phyloP scores from a whole-genome alignment of 2,113 vertebrate species.

The Garra rufa region DNA sequence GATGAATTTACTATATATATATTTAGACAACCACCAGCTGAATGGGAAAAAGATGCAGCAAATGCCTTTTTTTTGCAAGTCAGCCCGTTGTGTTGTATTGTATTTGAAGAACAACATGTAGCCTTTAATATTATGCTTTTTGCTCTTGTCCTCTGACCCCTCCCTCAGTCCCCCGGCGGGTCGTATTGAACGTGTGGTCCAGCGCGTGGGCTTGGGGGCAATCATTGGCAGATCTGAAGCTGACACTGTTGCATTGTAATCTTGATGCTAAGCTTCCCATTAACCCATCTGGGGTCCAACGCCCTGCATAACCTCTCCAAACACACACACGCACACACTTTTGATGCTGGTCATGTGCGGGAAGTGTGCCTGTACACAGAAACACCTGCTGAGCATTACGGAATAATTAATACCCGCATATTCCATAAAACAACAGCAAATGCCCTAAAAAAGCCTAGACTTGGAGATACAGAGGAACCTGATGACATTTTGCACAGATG shows the following conservation, averaged over 20 bases:
- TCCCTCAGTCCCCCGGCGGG: constrained; percentile 59
- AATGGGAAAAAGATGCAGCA: constrained; percentile 7
- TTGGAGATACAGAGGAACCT: not conserved
- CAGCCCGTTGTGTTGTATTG: not conserved
- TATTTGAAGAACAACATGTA: constrained; percentile 23
- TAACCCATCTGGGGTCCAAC: constrained; percentile 93
- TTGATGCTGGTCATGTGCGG: constrained; percentile 63
- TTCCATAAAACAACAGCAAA: not conserved
- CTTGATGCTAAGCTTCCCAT: constrained; percentile 94
- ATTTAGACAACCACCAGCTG: not conserved
- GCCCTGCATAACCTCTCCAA: constrained; percentile 63
- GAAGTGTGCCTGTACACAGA: constrained; percentile 65
- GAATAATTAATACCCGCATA: constrained; percentile 9
- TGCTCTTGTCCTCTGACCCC: constrained; percentile 23
- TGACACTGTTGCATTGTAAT: constrained; percentile 95
- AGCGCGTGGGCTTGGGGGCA: constrained; percentile 75
- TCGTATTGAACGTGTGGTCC: constrained; percentile 49
- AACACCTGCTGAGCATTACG: constrained; percentile 57
- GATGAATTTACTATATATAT: not conserved
- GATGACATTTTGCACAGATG: not conserved
- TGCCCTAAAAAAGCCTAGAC: not conserved
- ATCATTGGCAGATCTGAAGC: constrained; percentile 87
- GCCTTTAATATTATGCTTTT: constrained; percentile 31
- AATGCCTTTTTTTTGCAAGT: not conserved
- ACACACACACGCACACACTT: constrained; percentile 38